Base-by-base conservation (phyloP, 1,140 invertebrate genomes). In the Ceratoteleas bidentatus region DNA sequence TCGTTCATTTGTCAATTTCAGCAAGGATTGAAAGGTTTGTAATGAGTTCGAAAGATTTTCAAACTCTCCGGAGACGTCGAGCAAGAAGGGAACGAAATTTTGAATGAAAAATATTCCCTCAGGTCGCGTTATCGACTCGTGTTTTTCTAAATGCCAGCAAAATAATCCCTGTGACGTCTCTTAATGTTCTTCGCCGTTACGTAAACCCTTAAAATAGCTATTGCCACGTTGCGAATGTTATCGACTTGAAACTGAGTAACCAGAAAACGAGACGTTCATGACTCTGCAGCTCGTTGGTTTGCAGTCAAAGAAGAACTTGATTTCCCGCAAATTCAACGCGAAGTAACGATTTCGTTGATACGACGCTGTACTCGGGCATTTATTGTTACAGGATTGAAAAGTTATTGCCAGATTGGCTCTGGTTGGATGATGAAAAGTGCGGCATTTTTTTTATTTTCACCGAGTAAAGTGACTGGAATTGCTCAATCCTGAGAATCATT, bases 161-260 rank as follows among this genome's bases (percentile, higher is more conserved):
- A 70, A 70, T 70, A 50, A 54, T 13, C 36, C 34, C 50, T 52
- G 36, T 40, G 69, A 34, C 45, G 43, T 33, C 14, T 64, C 43
- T 13, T 62, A 49, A 73, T 60, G 40, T 64, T 50, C n/a, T 47
- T 52, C 11, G 9, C 9, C 65, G 54, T 66, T 47, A 52, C 72
- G 72, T 60, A 66, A 74, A 65, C 33, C 65, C 47, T 73, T 66
- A 50, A 75, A 75, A 65, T 60, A 32, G 45, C 72, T 53, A 75
- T 75, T 75, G 65, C 61, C 45, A 60, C 54, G 53, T 65, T 58
- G 8, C 10, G 65, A 74, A 11, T 13, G 47, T 58, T 73, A 58
- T 74, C 53, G 58, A 74, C 40, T 64, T 65, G 58, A 50, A 65
- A 74, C 60, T 58, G 61, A 74, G 61, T 24, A 74, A 65, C 52